These are phyloP conservation scores for Ecliptopera silaceata DNA, from an alignment of 2,888 invertebrate species.

Conservation along the genomic window DNA sequence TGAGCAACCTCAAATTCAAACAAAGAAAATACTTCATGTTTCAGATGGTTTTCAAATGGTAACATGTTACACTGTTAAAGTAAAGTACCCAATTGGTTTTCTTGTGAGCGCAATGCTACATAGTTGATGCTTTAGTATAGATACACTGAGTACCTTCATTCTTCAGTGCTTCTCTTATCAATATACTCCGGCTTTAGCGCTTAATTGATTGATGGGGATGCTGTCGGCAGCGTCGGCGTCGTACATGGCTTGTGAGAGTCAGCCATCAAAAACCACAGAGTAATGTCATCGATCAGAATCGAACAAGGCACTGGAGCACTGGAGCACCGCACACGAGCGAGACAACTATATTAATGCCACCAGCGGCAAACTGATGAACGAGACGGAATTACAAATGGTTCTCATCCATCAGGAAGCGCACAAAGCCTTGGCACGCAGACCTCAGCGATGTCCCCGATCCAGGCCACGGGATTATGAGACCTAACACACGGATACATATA, in stretches of 20 bases:
- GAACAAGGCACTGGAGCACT: constrained; percentile 3
- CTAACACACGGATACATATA: constrained; percentile 23
- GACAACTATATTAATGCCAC: constrained; percentile 44
- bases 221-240: not conserved
- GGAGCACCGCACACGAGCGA: constrained; percentile 3
- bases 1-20: too few species aligned
- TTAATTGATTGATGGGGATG: not conserved
- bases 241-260: not conserved
- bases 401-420: constrained; percentile 51
- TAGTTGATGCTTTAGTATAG: too few species aligned
- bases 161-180: not conserved
- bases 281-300: constrained; percentile 10
- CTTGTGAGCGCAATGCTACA: too few species aligned
- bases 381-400: constrained; percentile 50
- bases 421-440: constrained; percentile 42
- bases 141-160: not conserved
- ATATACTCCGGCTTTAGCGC: not conserved
- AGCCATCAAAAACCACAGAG: constrained; percentile 5
- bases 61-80: too few species aligned
- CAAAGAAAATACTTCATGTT: too few species aligned
- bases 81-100: too few species aligned
- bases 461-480: constrained; percentile 27
- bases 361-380: constrained; percentile 45
- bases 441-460: constrained; percentile 28
- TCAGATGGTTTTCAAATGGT: too few species aligned